Evolutionary conservation across 1,140 invertebrate genomes (phyloP).

Genomic region (Glossosoma conforme): DNA sequence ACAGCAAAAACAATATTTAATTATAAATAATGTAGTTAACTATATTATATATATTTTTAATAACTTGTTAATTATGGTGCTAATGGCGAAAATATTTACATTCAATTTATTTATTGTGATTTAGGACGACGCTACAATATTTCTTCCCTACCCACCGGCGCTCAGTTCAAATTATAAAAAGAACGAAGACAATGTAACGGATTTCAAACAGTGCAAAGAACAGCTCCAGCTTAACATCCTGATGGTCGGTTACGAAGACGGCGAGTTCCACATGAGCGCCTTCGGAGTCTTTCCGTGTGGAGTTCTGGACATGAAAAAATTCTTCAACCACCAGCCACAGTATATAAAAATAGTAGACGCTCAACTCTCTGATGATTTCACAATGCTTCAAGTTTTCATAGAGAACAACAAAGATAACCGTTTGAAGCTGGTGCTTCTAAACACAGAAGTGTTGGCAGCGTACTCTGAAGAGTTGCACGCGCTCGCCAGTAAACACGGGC

Average conservation of each 20-base stretch:
- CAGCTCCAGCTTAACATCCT: slow-evolving; percentile 72
- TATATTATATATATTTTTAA: slow-evolving; percentile 29
- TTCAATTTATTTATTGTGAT: slow-evolving; percentile 30
- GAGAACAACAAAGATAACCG: slow-evolving; percentile 47
- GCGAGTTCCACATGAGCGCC: slow-evolving; percentile 69
- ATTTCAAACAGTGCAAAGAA: slow-evolving; percentile 59
- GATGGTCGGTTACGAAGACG: slow-evolving; percentile 70
- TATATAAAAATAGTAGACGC: slow-evolving; percentile 56
- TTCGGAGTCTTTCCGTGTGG: slow-evolving; percentile 82
- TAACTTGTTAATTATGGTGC: not conserved
- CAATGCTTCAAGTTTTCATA: slow-evolving; percentile 53
- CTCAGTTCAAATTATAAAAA: slow-evolving; percentile 43
- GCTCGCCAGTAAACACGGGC: slow-evolving; percentile 66
- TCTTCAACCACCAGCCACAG: slow-evolving; percentile 49
- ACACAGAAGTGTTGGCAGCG: slow-evolving; percentile 63
- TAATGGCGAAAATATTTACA: slow-evolving; percentile 5
- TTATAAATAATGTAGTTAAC: too few relatives aligned
- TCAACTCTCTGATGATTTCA: slow-evolving; percentile 57
- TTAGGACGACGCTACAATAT: slow-evolving; percentile 52
- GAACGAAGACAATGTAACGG: slow-evolving; percentile 53
- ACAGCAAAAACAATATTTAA: not conserved
- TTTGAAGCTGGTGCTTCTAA: slow-evolving; percentile 54
- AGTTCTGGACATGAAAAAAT: slow-evolving; percentile 57
- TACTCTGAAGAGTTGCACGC: slow-evolving; percentile 63
- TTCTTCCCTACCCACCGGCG: slow-evolving; percentile 47